Evolutionary conservation across 2,113 vertebrate species (phyloP).

Genomic region (Esox niger): DNA sequence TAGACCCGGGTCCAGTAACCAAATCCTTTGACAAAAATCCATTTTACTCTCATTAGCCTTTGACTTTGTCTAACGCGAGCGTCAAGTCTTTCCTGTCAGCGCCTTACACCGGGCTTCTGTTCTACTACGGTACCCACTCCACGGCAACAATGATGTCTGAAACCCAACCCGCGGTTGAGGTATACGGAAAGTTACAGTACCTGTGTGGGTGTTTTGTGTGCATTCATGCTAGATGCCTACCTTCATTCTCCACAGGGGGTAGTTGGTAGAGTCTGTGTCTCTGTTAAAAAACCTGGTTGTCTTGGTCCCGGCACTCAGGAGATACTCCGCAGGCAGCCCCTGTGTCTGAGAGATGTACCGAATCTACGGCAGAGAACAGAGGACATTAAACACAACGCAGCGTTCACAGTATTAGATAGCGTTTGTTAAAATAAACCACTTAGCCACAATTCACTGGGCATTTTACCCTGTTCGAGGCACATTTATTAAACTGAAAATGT

Average conservation of each 20-base stretch:
- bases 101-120: slow-evolving; percentile 6
- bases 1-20: slow-evolving; percentile 24
- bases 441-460: neutral
- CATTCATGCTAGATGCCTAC: slow-evolving; percentile 58
- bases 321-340: slow-evolving; percentile 96
- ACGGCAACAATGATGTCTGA: too few species aligned
- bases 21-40: slow-evolving; percentile 41
- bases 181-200: neutral
- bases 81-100: neutral
- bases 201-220: slow-evolving; percentile 7
- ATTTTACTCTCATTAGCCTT: slow-evolving; percentile 42
- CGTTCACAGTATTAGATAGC: neutral
- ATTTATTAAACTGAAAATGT: too few species aligned
- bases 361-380: slow-evolving; percentile 77
- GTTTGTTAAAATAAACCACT: too few species aligned
- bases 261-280: slow-evolving; percentile 88
- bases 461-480: too few species aligned
- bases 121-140: neutral
- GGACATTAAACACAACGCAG: slow-evolving; percentile 1
- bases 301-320: slow-evolving; percentile 97
- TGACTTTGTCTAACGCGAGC: slow-evolving; percentile 27
- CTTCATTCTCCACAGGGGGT: slow-evolving; percentile 98
- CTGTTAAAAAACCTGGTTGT: slow-evolving; percentile 99
- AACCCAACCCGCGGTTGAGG: neutral
- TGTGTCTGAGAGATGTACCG: slow-evolving; percentile 99